Conservation (phyloP, 2,797 vertebrate genomes). For the Pseudocheirus occidentalis region DNA sequence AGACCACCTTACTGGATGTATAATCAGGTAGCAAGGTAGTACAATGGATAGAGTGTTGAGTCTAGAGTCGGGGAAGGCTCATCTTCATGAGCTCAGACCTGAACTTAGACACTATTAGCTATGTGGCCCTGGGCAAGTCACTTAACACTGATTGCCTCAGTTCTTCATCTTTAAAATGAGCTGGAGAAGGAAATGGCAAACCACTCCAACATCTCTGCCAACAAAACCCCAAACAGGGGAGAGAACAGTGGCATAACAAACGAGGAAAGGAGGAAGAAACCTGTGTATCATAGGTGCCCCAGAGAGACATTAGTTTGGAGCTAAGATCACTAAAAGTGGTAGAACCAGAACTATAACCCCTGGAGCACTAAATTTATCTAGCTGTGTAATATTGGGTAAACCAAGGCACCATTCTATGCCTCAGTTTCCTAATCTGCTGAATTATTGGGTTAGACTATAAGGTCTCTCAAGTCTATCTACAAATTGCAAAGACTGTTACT, state of each 20-base stretch:
- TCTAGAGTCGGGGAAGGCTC: background rate
- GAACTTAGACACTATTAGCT: background rate
- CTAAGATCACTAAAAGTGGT: background rate
- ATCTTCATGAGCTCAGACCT: background rate
- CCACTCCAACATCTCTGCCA: too few relatives aligned
- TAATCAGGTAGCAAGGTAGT: background rate
- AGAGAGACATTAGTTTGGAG: background rate
- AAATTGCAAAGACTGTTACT: background rate
- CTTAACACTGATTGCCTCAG: background rate
- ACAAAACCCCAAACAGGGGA: background rate
- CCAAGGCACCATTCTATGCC: background rate
- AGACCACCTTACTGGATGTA: too few relatives aligned
- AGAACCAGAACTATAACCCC: background rate
- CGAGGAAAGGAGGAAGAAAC: background rate
- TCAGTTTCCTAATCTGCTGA: background rate
- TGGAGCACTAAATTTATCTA: background rate
- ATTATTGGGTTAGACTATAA: background rate
- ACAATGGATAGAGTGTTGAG: background rate
- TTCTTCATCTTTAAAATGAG: background rate
- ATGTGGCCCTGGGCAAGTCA: background rate
- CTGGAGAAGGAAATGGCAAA: background rate
- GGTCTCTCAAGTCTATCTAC: background rate
- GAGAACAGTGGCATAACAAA: background rate
- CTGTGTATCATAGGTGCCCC: background rate
- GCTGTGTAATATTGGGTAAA: background rate